A percentile compares a stretch with the other conserved stretches of the same genome.
Conservation (phyloP, 2,113 vertebrate genomes). For the Hippocampus zosterae region DNA sequence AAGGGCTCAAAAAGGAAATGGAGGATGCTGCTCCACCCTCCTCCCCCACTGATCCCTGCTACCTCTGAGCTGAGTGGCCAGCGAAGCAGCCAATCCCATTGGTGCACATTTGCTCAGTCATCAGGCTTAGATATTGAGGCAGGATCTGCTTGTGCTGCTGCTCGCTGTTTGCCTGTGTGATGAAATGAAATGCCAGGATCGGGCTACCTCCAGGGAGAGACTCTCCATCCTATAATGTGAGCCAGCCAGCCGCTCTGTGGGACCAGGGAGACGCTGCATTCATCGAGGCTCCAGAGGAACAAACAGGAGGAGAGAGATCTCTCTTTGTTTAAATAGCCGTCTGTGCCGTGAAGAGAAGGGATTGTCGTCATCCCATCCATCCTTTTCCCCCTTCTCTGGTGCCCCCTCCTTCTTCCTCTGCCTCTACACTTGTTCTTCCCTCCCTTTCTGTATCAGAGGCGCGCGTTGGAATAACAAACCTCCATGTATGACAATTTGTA, state of each 20-base stretch:
- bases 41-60: slow-evolving; percentile 26
- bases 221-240: slow-evolving; percentile 59
- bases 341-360: slow-evolving; percentile 50
- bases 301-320: slow-evolving; percentile 44
- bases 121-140: slow-evolving; percentile 65
- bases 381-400: slow-evolving; percentile 47
- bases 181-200: slow-evolving; percentile 59
- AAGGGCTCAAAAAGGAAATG: slow-evolving; percentile 36
- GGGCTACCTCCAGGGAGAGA: slow-evolving; percentile 56
- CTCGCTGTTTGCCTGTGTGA: slow-evolving; percentile 34
- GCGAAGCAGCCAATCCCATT: slow-evolving; percentile 55
- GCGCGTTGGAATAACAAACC: slow-evolving; percentile 63
- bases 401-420: slow-evolving; percentile 46
- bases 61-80: slow-evolving; percentile 42
- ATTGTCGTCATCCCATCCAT: slow-evolving; percentile 63
- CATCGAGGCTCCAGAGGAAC: slow-evolving; percentile 50
- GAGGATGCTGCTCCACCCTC: slow-evolving; percentile 44
- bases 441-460: slow-evolving; percentile 59
- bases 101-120: slow-evolving; percentile 58
- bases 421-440: slow-evolving; percentile 48
- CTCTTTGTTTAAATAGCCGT: slow-evolving; percentile 28
- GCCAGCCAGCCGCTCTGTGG: slow-evolving; percentile 44
- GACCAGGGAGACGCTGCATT: slow-evolving; percentile 56
- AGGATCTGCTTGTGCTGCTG: slow-evolving; percentile 52
- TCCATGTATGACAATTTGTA: slow-evolving; percentile 74